Percentiles rank a stretch among this genome's conserved stretches.
phyloP scores from a whole-genome alignment of 2,113 vertebrate genomes.

The Myotis brandtii region DNA sequence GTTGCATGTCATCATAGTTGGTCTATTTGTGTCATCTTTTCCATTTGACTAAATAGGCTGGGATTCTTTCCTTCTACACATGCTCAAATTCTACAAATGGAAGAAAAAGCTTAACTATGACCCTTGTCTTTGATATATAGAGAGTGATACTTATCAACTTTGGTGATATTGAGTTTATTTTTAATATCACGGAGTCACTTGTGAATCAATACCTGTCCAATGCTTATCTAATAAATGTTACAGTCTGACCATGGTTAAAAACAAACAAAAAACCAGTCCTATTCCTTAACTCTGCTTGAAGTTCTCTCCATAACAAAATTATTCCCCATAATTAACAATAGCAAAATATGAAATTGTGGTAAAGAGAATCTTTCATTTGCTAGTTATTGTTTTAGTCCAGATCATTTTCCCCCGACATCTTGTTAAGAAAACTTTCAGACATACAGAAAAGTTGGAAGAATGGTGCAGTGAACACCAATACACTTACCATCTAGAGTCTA shows the following conservation, averaged over 20 bases:
- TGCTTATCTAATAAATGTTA: slow-evolving; percentile 68
- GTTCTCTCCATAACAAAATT: slow-evolving; percentile 50
- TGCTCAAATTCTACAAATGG: slow-evolving; percentile 15
- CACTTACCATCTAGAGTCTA: not conserved
- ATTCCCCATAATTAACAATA: slow-evolving; percentile 54
- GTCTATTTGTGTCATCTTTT: slow-evolving; percentile 8
- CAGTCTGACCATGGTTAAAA: slow-evolving; percentile 70
- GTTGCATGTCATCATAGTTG: not conserved
- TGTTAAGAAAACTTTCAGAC: not conserved
- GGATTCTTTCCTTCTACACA: not conserved
- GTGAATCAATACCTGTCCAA: slow-evolving; percentile 65
- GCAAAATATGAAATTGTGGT: slow-evolving; percentile 42
- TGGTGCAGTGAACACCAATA: not conserved
- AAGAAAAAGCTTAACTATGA: slow-evolving; percentile 51
- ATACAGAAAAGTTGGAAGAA: slow-evolving; percentile 29
- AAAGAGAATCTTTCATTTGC: slow-evolving; percentile 33
- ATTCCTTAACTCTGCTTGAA: slow-evolving; percentile 48
- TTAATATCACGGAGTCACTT: slow-evolving; percentile 75
- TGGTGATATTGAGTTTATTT: slow-evolving; percentile 69
- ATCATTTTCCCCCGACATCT: not conserved
- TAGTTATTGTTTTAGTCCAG: slow-evolving; percentile 6
- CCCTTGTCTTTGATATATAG: slow-evolving; percentile 30
- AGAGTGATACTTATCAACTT: slow-evolving; percentile 69
- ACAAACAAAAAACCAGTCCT: slow-evolving; percentile 63
- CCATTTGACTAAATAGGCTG: not conserved